Evolutionary conservation across 2,888 invertebrate species (phyloP).

Genomic region (Caenorhabditis sp.): DNA sequence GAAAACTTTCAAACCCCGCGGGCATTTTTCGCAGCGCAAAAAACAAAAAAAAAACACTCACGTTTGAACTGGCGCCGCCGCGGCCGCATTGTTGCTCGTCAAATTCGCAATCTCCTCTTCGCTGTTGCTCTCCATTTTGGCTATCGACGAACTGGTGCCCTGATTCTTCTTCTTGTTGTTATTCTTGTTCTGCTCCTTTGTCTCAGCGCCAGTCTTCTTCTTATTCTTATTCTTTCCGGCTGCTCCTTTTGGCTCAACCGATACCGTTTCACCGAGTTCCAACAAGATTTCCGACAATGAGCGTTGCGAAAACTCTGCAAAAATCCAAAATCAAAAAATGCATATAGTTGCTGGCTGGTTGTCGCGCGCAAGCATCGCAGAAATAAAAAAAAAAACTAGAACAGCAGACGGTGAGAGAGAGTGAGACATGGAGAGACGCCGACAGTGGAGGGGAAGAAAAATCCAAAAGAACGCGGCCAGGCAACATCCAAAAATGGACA

Average conservation of each 20-base stretch:
- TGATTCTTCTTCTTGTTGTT: conserved; percentile 5
- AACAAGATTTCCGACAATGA: background rate
- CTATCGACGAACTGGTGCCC: background rate
- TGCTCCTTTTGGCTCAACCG: background rate
- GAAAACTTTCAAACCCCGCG: no score
- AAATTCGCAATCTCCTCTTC: conserved; percentile 6
- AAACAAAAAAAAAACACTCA: conserved; percentile 8
- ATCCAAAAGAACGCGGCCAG: background rate
- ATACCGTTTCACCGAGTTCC: conserved; percentile 2
- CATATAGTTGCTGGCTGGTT: no score
- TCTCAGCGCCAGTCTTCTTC: background rate
- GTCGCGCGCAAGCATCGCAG: no score
- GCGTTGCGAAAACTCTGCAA: background rate
- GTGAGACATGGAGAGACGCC: conserved; percentile 13
- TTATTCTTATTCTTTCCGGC: background rate
- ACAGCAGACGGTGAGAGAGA: background rate
- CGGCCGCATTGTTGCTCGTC: conserved; percentile 3
- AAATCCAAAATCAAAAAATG: background rate
- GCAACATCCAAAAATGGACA: conserved; percentile 5
- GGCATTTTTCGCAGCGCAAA: no score
- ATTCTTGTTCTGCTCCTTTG: background rate
- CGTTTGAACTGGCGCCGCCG: conserved; percentile 25
- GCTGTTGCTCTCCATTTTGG: conserved; percentile 4
- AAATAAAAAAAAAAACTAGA: background rate
- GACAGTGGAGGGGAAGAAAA: conserved; percentile 4